A percentile compares a stretch with the other conserved stretches of the same genome.
phyloP scores from a whole-genome alignment of 2,888 invertebrate genomes.

The Dolomedes plantarius region DNA sequence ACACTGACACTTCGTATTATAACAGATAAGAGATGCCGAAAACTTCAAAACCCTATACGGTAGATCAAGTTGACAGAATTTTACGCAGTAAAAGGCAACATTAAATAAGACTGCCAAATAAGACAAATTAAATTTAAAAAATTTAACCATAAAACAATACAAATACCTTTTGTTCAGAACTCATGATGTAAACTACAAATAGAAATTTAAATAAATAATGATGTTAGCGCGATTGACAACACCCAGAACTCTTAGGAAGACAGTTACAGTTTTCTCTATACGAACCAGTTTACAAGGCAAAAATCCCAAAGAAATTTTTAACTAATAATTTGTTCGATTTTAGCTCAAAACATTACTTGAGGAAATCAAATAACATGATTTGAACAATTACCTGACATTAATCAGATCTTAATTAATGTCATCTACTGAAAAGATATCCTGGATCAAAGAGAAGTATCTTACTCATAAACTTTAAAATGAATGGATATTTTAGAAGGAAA shows the following conservation, averaged over 20 bases:
- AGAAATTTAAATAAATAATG: slow-evolving; percentile 9
- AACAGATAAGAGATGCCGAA: neutral
- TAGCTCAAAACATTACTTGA: no score
- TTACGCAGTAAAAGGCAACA: neutral
- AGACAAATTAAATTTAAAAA: neutral
- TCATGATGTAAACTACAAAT: slow-evolving; percentile 10
- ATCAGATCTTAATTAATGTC: no score
- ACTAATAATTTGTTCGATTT: no score
- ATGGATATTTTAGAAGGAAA: no score
- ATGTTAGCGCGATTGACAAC: slow-evolving; percentile 56
- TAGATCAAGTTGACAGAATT: neutral
- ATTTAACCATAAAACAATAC: neutral
- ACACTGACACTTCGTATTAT: neutral
- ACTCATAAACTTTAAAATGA: no score
- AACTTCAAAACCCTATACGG: neutral
- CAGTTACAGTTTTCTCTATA: no score
- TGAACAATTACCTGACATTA: no score
- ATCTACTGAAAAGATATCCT: no score
- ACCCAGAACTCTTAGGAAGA: slow-evolving; percentile 21
- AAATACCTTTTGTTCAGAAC: slow-evolving; percentile 27
- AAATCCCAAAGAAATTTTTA: no score
- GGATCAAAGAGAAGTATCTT: no score
- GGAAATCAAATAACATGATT: no score
- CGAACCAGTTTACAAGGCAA: no score
- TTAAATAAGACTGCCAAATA: neutral